phyloP scores from a whole-genome alignment of 2,113 vertebrate genomes.

The cattle (Bos taurus) region ARS-UCD2.0 NC_037344.1:24651501-24652000 shows the following conservation, averaged over 20 bases:
- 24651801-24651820: background rate
- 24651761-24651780: background rate
- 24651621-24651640: background rate
- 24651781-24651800: background rate
- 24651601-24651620: background rate
- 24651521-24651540: background rate
- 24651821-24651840: background rate
- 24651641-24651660: background rate
- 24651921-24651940: background rate
- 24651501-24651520: background rate
- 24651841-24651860: background rate
- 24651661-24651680: background rate
- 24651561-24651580: background rate
- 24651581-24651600: background rate
- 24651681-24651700: background rate
- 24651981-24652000: background rate
- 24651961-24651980: background rate
- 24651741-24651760: background rate
- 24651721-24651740: background rate
- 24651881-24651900: background rate
- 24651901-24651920: background rate
- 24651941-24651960: background rate
- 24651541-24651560: rapidly evolving
- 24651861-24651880: background rate
- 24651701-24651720: background rate